Evolutionary conservation across 2,113 vertebrate species (phyloP).

Genomic region (Mustela nigripes): DNA sequence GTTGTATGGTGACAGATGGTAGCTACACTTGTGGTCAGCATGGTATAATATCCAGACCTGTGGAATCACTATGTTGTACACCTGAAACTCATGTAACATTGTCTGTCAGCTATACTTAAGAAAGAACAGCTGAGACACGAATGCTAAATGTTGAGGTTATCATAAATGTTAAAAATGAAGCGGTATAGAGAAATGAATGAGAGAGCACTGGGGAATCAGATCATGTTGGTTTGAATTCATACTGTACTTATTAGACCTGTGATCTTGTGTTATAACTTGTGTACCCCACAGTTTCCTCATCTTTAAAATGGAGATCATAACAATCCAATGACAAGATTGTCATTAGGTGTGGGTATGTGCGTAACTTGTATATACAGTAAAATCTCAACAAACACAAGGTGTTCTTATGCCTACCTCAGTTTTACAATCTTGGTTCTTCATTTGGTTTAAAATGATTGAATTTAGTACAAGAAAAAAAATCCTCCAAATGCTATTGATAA

Average conservation of each 20-base stretch:
- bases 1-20: not conserved
- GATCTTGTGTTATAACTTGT: not conserved
- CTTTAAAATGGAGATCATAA: conserved; percentile 16
- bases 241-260: not conserved
- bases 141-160: not conserved
- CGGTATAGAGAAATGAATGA: not conserved
- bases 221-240: not conserved
- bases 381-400: not conserved
- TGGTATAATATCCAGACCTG: not conserved
- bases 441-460: not conserved
- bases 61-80: not conserved
- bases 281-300: not conserved
- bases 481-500: not conserved
- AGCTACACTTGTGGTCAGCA: not conserved
- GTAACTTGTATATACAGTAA: not conserved
- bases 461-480: not conserved
- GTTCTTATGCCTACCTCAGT: not conserved
- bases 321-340: not conserved
- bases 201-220: not conserved
- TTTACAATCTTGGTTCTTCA: not conserved
- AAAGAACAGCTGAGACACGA: not conserved
- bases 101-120: not conserved
- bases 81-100: not conserved
- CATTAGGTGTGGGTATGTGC: not conserved
- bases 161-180: not conserved